phyloP scores from a whole-genome alignment of 2,888 invertebrate species.

The Megastigmus dorsalis region DNA sequence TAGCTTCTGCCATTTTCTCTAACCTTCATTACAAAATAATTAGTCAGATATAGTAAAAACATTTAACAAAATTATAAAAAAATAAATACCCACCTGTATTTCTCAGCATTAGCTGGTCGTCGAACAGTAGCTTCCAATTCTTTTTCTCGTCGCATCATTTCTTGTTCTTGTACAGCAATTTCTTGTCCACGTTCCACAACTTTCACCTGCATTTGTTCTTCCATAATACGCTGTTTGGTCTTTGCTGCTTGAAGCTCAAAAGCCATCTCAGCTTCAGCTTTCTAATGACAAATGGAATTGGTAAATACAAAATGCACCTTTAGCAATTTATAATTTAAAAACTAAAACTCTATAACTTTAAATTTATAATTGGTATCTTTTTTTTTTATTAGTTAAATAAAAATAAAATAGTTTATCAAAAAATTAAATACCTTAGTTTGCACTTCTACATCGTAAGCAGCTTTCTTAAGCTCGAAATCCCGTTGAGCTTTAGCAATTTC shows the following conservation, averaged over 20 bases:
- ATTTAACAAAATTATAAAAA: neutral
- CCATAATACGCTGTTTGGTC: slow-evolving; percentile 95
- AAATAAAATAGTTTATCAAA: slow-evolving; percentile 5
- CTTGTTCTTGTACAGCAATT: slow-evolving; percentile 96
- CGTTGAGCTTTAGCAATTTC: slow-evolving; percentile 97
- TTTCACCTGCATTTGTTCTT: slow-evolving; percentile 97
- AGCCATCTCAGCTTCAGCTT: slow-evolving; percentile 95
- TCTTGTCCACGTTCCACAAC: slow-evolving; percentile 94
- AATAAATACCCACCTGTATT: slow-evolving; percentile 76
- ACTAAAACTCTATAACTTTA: too few species aligned
- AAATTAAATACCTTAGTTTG: slow-evolving; percentile 84
- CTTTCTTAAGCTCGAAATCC: slow-evolving; percentile 97
- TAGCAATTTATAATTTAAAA: neutral
- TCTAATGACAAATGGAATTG: too few species aligned
- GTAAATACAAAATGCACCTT: slow-evolving; percentile 12
- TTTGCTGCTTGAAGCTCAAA: slow-evolving; percentile 96
- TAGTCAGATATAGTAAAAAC: neutral
- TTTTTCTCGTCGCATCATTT: slow-evolving; percentile 92
- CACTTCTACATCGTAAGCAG: slow-evolving; percentile 97
- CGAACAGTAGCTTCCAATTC: slow-evolving; percentile 95
- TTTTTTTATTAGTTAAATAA: slow-evolving; percentile 15
- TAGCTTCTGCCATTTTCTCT: slow-evolving; percentile 96
- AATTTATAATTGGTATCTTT: neutral
- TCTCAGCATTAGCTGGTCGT: slow-evolving; percentile 97
- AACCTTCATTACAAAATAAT: slow-evolving; percentile 75